These are phyloP conservation scores for Channa maculata DNA, from an alignment of 2,113 vertebrate species.

Conservation along the genomic window DNA sequence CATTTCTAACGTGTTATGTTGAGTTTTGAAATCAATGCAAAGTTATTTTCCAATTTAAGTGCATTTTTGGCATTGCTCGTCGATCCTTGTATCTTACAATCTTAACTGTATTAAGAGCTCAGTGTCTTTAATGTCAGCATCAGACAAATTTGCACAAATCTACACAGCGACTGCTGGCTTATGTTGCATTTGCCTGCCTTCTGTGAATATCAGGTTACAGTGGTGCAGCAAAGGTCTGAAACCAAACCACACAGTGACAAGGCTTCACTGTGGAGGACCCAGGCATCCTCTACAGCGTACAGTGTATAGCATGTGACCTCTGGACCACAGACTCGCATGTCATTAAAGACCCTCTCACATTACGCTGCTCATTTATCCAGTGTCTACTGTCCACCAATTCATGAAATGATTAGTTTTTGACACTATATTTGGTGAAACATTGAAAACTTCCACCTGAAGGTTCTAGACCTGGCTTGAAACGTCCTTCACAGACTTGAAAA, in stretches of 20 bases:
- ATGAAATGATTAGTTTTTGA: not conserved
- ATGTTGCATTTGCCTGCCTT: constrained; percentile 37
- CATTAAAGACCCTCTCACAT: constrained; percentile 17
- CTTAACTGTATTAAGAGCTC: constrained; percentile 9
- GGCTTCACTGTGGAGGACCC: not conserved
- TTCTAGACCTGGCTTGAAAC: not conserved
- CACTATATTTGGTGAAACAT: not conserved
- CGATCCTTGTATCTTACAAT: not conserved
- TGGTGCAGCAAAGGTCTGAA: constrained; percentile 60
- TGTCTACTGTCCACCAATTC: not conserved
- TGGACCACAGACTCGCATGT: not conserved
- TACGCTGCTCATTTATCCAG: not conserved
- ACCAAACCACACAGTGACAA: constrained; percentile 45
- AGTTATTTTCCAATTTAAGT: not conserved
- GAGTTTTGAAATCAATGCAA: not conserved
- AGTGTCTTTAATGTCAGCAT: constrained; percentile 18
- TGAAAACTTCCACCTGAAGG: not conserved
- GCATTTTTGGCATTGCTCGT: not conserved
- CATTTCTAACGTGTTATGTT: not conserved
- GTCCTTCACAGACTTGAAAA: not conserved
- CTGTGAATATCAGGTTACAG: constrained; percentile 57
- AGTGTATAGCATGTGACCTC: constrained; percentile 33
- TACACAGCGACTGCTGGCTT: constrained; percentile 22
- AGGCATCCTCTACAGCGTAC: constrained; percentile 2
- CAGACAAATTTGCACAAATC: constrained; percentile 44